A percentile compares a stretch with the other conserved stretches of the same genome.
These are phyloP conservation scores for Heliconius hermathena DNA, from an alignment of 1,140 invertebrate species.

Conservation along the genomic window DNA sequence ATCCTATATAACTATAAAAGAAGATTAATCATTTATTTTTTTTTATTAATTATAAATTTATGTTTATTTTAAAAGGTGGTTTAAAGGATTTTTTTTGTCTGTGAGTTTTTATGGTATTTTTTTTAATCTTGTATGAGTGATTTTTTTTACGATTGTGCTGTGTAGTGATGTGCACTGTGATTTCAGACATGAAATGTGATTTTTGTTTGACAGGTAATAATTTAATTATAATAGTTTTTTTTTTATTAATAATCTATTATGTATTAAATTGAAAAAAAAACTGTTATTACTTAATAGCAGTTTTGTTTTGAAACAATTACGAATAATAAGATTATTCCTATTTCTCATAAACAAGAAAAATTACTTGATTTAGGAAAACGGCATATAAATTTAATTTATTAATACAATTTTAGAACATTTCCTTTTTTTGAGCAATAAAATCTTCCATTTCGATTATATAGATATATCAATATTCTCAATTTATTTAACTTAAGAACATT, in stretches of 20 bases:
- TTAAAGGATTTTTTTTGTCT: neutral
- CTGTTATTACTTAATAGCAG: too few species aligned
- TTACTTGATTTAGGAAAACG: too few species aligned
- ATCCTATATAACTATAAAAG: neutral
- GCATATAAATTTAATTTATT: too few species aligned
- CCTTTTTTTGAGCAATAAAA: too few species aligned
- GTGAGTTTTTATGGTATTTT: neutral
- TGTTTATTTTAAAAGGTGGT: neutral
- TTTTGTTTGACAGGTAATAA: constrained; percentile 16
- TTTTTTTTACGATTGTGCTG: constrained; percentile 30
- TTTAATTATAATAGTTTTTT: neutral
- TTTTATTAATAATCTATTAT: neutral
- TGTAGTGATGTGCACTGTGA: constrained; percentile 33
- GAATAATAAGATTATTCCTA: too few species aligned
- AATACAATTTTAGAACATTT: too few species aligned
- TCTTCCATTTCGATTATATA: too few species aligned
- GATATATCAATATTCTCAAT: too few species aligned
- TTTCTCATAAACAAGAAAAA: too few species aligned
- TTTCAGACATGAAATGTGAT: constrained; percentile 16
- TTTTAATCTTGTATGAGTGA: neutral
- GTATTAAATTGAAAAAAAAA: neutral
- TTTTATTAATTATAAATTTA: neutral
- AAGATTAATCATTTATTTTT: neutral
- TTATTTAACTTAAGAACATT: too few species aligned
- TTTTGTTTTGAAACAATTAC: too few species aligned